These are phyloP conservation scores for Lepus oiostolus DNA, from an alignment of 2,797 vertebrate genomes.

Conservation along the genomic window DNA sequence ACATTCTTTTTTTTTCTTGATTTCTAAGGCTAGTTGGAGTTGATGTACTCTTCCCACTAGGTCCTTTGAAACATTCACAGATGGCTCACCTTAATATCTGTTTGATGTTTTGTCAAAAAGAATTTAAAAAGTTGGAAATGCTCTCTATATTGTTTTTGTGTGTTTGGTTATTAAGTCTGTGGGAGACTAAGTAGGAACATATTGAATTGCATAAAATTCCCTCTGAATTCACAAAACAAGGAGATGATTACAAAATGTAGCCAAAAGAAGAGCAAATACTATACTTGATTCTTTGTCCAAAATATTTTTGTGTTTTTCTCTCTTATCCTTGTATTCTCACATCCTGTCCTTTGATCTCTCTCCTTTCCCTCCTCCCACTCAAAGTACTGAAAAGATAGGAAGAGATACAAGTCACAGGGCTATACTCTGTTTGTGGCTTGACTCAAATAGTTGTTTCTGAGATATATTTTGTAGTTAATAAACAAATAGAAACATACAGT, in stretches of 20 bases:
- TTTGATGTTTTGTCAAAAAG: conserved; percentile 1
- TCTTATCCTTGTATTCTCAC: too few relatives aligned
- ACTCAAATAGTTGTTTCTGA: conserved; percentile 68
- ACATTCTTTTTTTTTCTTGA: background rate
- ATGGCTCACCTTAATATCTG: background rate
- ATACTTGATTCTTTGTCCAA: conserved; percentile 21
- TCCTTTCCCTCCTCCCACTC: background rate
- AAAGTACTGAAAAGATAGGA: background rate
- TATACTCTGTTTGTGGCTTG: conserved; percentile 49
- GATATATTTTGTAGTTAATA: background rate
- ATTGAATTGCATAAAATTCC: conserved; percentile 5
- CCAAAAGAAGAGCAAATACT: background rate
- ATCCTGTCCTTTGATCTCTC: background rate
- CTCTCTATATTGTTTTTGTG: background rate
- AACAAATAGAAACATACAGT: background rate
- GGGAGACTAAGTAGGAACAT: background rate
- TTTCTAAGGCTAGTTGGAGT: background rate
- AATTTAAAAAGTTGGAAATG: background rate
- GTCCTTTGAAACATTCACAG: conserved; percentile 15
- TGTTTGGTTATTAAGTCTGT: background rate
- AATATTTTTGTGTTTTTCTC: background rate
- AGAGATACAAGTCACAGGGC: background rate
- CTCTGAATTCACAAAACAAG: background rate
- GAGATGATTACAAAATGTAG: background rate
- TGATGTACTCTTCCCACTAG: background rate